phyloP scores from a whole-genome alignment of 2,888 invertebrate species.

The Perizoma affinitatum region DNA sequence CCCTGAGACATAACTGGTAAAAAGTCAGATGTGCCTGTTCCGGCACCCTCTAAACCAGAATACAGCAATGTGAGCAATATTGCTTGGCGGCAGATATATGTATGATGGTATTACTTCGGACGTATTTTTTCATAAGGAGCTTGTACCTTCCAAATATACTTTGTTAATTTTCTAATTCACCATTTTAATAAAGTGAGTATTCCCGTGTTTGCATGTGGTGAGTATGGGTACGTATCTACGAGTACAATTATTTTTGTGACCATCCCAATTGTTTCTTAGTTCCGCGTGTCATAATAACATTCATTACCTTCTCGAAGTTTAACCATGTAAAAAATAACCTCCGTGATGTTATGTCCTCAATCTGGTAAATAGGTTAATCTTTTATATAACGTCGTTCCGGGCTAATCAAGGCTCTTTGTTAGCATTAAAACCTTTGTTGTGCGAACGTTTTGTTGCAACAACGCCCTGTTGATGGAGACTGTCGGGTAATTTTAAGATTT shows the following conservation, averaged over 20 bases:
- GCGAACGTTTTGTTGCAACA: conserved; percentile 27
- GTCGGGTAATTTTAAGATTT: conserved; percentile 8
- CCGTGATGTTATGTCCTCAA: conserved; percentile 34
- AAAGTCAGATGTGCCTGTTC: too few species aligned
- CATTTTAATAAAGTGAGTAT: too few species aligned
- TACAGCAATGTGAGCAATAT: too few species aligned
- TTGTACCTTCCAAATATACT: too few species aligned
- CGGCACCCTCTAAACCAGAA: too few species aligned
- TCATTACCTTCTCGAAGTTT: conserved; percentile 8
- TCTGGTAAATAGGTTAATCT: conserved; percentile 45
- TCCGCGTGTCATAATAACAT: conserved; percentile 8
- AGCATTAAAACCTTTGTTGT: conserved; percentile 47
- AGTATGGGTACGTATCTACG: neutral
- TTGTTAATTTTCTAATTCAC: too few species aligned
- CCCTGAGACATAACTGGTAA: too few species aligned
- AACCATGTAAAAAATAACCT: too few species aligned
- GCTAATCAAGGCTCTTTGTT: conserved; percentile 45
- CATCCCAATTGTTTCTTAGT: conserved; percentile 12
- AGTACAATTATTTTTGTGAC: neutral
- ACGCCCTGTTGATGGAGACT: conserved; percentile 12
- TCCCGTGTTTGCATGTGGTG: too few species aligned
- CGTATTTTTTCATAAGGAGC: too few species aligned
- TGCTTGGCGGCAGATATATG: too few species aligned
- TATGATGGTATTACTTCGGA: too few species aligned
- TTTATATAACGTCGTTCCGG: conserved; percentile 40